Base-by-base conservation (phyloP, 92 coral and sea anemone genomes). In the Zoanthus sociatus region DNA sequence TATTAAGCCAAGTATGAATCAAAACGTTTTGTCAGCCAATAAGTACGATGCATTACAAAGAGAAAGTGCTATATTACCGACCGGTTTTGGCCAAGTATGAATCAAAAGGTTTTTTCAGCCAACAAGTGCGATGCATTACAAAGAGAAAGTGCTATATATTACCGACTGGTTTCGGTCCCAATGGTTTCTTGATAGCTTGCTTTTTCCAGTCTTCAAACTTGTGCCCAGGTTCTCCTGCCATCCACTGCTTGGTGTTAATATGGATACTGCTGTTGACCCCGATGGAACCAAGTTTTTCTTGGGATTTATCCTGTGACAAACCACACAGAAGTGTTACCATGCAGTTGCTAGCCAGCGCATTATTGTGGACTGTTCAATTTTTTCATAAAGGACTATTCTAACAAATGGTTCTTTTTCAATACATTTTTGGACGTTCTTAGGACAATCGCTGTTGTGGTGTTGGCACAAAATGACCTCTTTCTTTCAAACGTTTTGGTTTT, bases 211-310 rank as follows among this genome's bases (percentile, higher is more conserved):
- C 94, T 3, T 88, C 84, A 73, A 90, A 90, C 68, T 89, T 81
- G 85, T 91, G 84, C 44, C 92, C 94, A 17, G 82, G 86, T 61
- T 93, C 95, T 71, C 89, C 90, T 9, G 90, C 87, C 89, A 94
- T 90, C 98, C 98, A 94, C 68, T 90, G 94, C 33, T 91, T 94
- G 46, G 95, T 83, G 66, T 91, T 84, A 26, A 92, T 86, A 73
- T 88, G 94, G 1, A 90, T 84, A 68, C 88, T 92, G 45, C 86
- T 58, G 26, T 84, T 87, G 9, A 94, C 73, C 66, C 92, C 89
- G 50, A 89, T 78, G 51, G 95, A 82, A 32, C 95, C 92, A 71
- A 94, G 88, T 48, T 88, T 90, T 73, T 90, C 93, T 86, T 91
- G 89, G 50, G 93, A 92, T 67, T 94, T 94, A 83, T 87, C 95